Percentiles rank a stretch among this genome's conserved stretches.
Evolutionary conservation across 2,113 vertebrate species (phyloP).

Genomic region (Chamaea fasciata): DNA sequence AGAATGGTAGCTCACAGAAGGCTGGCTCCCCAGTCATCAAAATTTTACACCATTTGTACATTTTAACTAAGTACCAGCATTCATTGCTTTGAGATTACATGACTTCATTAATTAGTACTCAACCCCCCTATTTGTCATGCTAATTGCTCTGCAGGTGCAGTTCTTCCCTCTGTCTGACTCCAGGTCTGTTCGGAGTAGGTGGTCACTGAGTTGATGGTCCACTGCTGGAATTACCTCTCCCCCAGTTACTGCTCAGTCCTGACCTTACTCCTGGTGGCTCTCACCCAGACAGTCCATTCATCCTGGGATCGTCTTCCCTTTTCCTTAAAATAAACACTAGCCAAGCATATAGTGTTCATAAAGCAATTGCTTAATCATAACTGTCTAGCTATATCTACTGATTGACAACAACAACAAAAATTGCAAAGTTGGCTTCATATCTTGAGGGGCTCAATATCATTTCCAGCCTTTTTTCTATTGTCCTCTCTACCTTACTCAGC

Average conservation of each 20-base stretch:
- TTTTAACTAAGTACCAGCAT: background rate
- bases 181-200: background rate
- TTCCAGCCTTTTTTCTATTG: background rate
- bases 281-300: background rate
- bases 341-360: background rate
- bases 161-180: background rate
- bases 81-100: background rate
- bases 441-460: background rate
- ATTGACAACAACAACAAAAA: background rate
- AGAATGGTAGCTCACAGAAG: background rate
- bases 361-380: background rate
- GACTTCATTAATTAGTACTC: background rate
- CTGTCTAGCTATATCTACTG: background rate
- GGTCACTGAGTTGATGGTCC: background rate
- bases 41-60: background rate
- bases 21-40: background rate
- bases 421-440: background rate
- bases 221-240: background rate
- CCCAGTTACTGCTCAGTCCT: background rate
- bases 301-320: background rate
- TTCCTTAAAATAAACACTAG: background rate
- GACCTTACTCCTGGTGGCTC: background rate
- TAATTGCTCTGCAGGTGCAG: background rate
- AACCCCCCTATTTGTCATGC: background rate
- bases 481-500: background rate